phyloP scores from a whole-genome alignment of 2,888 invertebrate species.

The Gonocerus acuteangulatus region DNA sequence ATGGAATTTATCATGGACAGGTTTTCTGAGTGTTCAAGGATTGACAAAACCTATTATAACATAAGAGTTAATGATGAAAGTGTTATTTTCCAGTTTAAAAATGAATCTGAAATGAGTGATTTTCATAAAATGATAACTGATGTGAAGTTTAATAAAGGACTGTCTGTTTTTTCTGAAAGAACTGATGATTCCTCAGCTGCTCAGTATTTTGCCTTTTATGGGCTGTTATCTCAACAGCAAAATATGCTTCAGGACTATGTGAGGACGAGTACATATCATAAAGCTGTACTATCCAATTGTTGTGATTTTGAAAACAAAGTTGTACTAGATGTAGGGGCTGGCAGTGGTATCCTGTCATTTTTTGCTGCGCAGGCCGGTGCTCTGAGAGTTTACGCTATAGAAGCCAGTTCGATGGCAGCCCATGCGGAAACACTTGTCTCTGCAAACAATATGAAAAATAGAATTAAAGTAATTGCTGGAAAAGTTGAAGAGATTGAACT shows the following conservation, averaged over 20 bases:
- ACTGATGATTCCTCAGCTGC: conserved; percentile 97
- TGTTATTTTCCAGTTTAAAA: conserved; percentile 56
- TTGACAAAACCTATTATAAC: conserved; percentile 60
- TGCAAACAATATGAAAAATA: conserved; percentile 78
- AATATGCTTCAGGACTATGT: conserved; percentile 99
- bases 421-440: conserved; percentile 83
- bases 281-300: conserved; percentile 87
- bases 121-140: too few species aligned
- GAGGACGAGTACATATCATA: conserved; percentile 94
- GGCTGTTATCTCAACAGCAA: conserved; percentile 96
- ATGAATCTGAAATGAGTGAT: conserved; percentile 9
- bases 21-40: conserved; percentile 62
- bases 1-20: conserved; percentile 59
- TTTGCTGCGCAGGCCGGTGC: conserved; percentile 98
- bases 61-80: conserved; percentile 66
- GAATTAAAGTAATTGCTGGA: conserved; percentile 86
- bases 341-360: conserved; percentile 95
- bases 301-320: conserved; percentile 86
- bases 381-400: conserved; percentile 91
- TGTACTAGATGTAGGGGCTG: conserved; percentile 94
- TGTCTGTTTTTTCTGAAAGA: conserved; percentile 66
- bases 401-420: conserved; percentile 96
- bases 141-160: too few species aligned
- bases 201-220: conserved; percentile 92
- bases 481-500: conserved; percentile 97